A percentile compares a stretch with the other conserved stretches of the same genome.
Conservation (phyloP, 2,797 vertebrate genomes). For the Schizothorax lantsangensis region DNA sequence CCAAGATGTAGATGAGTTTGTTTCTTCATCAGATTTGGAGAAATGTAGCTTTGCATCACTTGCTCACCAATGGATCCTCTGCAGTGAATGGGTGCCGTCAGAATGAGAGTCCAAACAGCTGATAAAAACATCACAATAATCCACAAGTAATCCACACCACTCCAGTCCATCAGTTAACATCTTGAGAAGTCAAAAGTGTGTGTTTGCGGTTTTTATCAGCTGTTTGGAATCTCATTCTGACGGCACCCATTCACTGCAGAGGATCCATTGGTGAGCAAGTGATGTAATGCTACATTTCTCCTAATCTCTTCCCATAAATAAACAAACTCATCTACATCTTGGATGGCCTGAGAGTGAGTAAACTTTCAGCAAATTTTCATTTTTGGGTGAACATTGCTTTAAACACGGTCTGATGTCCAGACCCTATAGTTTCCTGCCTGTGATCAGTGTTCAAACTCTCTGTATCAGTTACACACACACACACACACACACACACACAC, state of each 20-base stretch:
- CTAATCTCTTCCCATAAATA: neutral
- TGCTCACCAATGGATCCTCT: neutral
- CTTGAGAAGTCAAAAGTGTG: too few species aligned
- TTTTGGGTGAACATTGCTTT: neutral
- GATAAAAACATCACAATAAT: neutral
- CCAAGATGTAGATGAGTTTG: neutral
- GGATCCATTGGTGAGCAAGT: neutral
- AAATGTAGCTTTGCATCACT: neutral
- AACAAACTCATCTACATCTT: neutral
- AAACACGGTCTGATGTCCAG: neutral
- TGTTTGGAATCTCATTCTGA: neutral
- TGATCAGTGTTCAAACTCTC: slow-evolving; percentile 27
- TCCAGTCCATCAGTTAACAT: too few species aligned
- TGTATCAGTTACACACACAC: slow-evolving; percentile 3
- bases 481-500: neutral
- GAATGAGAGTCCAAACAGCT: neutral
- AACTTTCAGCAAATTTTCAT: neutral
- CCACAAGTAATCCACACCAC: too few species aligned
- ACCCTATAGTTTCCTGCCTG: slow-evolving; percentile 32
- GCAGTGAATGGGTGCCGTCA: neutral
- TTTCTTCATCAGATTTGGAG: neutral
- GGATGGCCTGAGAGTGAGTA: neutral
- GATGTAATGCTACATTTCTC: neutral
- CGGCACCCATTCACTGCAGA: neutral
- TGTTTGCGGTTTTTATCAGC: too few species aligned